phyloP scores from a whole-genome alignment of 2,797 vertebrate genomes.

The Oreochromis grahami region DNA sequence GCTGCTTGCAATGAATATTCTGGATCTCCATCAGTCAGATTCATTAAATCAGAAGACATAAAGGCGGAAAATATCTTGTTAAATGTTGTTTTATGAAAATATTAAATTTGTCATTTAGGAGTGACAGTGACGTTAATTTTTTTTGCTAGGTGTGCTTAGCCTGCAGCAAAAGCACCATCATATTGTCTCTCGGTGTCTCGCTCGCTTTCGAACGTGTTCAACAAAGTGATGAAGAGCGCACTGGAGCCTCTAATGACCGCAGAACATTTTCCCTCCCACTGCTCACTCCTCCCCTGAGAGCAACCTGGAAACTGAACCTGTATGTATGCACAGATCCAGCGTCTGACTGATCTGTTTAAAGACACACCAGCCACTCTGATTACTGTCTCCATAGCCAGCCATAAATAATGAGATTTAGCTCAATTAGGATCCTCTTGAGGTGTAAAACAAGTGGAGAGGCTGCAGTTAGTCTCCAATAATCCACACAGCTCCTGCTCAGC shows the following conservation, averaged over 20 bases:
- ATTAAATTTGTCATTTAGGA: constrained; percentile 18
- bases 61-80: constrained; percentile 29
- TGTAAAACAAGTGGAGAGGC: constrained; percentile 71
- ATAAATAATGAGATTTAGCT: constrained; percentile 80
- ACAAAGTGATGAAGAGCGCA: constrained; percentile 24
- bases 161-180: not conserved
- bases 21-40: constrained; percentile 29
- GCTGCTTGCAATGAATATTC: constrained; percentile 46
- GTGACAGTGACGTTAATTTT: constrained; percentile 5
- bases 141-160: constrained; percentile 7
- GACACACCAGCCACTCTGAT: constrained; percentile 67
- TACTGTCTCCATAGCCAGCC: constrained; percentile 64
- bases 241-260: constrained; percentile 44
- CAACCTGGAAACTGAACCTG: constrained; percentile 31
- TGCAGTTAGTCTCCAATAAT: constrained; percentile 69
- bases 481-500: constrained; percentile 66
- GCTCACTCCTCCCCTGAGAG: constrained; percentile 43
- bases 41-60: constrained; percentile 51
- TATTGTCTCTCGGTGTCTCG: not conserved
- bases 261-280: constrained; percentile 37
- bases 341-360: constrained; percentile 70
- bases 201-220: not conserved
- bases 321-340: constrained; percentile 18
- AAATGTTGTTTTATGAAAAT: constrained; percentile 47
- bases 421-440: constrained; percentile 78